These are phyloP conservation scores for Mythimna impura DNA, from an alignment of 2,888 invertebrate species.

Conservation along the genomic window DNA sequence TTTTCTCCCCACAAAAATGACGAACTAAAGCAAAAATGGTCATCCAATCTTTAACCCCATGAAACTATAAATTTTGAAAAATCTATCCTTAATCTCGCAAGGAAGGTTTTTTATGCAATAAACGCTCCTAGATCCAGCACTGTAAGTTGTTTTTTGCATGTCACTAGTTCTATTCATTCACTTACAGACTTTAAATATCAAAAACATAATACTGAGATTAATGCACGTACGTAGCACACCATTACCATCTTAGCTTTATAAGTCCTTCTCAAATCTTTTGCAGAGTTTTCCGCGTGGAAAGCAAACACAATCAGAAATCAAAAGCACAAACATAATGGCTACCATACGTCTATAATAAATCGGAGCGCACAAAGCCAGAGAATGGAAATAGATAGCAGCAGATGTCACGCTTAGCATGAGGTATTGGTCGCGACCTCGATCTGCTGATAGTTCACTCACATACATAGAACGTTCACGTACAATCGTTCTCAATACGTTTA, in stretches of 20 bases:
- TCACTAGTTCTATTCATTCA: neutral
- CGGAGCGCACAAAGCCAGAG: conserved; percentile 43
- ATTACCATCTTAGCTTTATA: neutral
- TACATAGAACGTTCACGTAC: conserved; percentile 37
- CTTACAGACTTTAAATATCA: neutral
- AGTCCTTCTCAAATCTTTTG: neutral
- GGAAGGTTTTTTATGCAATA: neutral
- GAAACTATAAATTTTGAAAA: neutral
- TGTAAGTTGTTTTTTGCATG: neutral
- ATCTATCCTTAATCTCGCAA: neutral
- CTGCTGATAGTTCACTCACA: conserved; percentile 46
- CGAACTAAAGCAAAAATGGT: neutral
- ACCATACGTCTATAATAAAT: conserved; percentile 56
- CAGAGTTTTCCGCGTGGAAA: neutral
- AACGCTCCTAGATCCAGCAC: too few species aligned
- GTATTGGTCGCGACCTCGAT: conserved; percentile 53
- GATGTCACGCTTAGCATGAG: conserved; percentile 50
- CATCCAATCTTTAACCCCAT: neutral
- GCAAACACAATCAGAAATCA: conserved; percentile 29
- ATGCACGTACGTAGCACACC: neutral
- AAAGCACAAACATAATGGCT: conserved; percentile 33
- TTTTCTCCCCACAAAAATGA: neutral
- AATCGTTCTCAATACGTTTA: conserved; percentile 27
- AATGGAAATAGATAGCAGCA: conserved; percentile 52
- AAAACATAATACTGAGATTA: neutral